Base-by-base conservation (phyloP, 2,113 vertebrate genomes). In the Ptilorrhoa leucosticta region DNA sequence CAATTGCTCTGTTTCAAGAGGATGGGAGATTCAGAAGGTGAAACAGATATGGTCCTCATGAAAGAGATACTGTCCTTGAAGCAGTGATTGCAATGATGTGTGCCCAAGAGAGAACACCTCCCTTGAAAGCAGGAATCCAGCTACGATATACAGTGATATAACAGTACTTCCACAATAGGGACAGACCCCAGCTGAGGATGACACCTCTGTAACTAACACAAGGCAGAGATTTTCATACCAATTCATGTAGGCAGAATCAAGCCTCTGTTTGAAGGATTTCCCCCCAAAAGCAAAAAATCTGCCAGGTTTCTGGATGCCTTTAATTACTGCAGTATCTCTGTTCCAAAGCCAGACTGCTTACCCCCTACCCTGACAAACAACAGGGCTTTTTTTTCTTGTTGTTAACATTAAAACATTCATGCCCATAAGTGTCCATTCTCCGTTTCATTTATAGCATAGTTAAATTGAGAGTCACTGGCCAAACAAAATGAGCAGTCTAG, bases 41-140 rank as follows among this genome's bases (percentile, higher is more conserved):
- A 90, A 77, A 94, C 82, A 78, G 82, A 76, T 44, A 71, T 2
- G 1, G 92, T 80, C 82, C 78, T 93, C 2, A 0, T 85, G 87
- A 94, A 93, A 91, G 64, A 78, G 64, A 78, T 60, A 71, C 80
- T 61, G 89, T 82, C 95, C 94, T 94, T 96, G 87, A 94, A 78
- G 51, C n/a, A 13, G 45, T 5, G 19, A 64, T 54, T 90, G 75
- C n/a, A 65, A 11, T 19, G 39, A 70, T 22, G 44, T 31, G 44
- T 47, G 42, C 44, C 66, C 37, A 71, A 0, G 3, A 91, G 47
- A 82, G 64, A 83, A 93, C 42, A 42, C 51, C 54, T 48, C 33
- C 45, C 54, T 87, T 82, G 68, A 85, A 70, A 87, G 69, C 4
- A 1, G 73, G 35, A 87, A 24, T 40, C 14, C 58, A 54, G 17